Evolutionary conservation across 2,888 invertebrate species (phyloP).

Genomic region (Andrena praecox): DNA sequence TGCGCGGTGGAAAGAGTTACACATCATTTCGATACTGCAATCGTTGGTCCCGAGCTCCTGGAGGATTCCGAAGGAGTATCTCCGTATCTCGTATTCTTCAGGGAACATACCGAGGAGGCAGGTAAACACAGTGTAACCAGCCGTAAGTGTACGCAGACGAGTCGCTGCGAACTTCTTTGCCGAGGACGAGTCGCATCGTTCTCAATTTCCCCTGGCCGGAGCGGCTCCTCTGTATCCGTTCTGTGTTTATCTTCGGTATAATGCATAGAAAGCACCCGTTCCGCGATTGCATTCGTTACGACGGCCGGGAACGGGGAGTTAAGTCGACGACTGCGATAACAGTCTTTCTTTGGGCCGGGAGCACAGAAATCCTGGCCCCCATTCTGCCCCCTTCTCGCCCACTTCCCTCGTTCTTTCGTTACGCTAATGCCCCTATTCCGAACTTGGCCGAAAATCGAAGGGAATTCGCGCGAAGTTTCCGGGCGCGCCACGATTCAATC

Average conservation of each 20-base stretch:
- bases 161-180: slow-evolving; percentile 15
- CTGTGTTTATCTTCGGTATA: slow-evolving; percentile 27
- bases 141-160: slow-evolving; percentile 39
- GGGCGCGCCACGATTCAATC: not conserved
- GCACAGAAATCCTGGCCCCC: not conserved
- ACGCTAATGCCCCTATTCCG: slow-evolving; percentile 19
- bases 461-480: slow-evolving; percentile 9
- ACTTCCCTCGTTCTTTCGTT: not conserved
- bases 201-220: slow-evolving; percentile 42
- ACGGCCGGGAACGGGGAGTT: not conserved
- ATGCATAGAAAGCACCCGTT: slow-evolving; percentile 25
- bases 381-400: too few relatives aligned
- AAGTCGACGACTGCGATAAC: slow-evolving; percentile 37
- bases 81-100: slow-evolving; percentile 42
- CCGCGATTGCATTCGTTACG: slow-evolving; percentile 38
- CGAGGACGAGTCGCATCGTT: slow-evolving; percentile 26
- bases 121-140: slow-evolving; percentile 54
- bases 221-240: slow-evolving; percentile 6
- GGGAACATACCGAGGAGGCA: slow-evolving; percentile 26
- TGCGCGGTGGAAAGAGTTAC: too few relatives aligned
- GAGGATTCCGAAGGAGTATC: not conserved
- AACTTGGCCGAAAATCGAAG: slow-evolving; percentile 13
- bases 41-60: slow-evolving; percentile 7
- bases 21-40: slow-evolving; percentile 28
- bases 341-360: slow-evolving; percentile 11